phyloP scores from a whole-genome alignment of 2,888 invertebrate species.

The Thereva nobilitata region DNA sequence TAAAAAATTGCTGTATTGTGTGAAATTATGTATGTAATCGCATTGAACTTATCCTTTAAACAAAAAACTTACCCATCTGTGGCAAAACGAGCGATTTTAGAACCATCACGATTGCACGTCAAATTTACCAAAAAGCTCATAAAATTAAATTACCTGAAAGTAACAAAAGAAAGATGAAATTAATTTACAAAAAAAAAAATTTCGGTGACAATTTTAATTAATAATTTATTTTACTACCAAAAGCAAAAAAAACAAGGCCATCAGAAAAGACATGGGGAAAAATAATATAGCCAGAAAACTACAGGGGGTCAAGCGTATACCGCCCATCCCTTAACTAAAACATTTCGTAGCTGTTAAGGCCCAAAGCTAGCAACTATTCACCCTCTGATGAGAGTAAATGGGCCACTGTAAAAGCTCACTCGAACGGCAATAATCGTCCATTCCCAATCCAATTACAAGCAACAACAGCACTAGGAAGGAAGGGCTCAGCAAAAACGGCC shows the following conservation, averaged over 20 bases:
- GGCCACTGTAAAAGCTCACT: conserved; percentile 33
- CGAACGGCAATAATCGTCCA: conserved; percentile 34
- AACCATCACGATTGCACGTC: too few relatives aligned
- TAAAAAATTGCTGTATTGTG: too few relatives aligned
- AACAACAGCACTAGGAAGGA: conserved; percentile 25
- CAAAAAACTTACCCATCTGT: too few relatives aligned
- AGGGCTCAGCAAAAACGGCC: conserved; percentile 27
- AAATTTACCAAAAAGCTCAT: not conserved
- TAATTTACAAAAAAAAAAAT: conserved; percentile 27
- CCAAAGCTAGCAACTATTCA: conserved; percentile 22
- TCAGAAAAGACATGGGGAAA: too few relatives aligned
- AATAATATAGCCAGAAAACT: too few relatives aligned
- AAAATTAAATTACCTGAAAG: conserved; percentile 28
- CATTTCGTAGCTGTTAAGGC: too few relatives aligned
- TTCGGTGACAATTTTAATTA: conserved; percentile 26
- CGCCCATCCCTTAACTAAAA: too few relatives aligned
- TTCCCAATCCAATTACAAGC: conserved; percentile 35
- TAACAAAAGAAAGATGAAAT: conserved; percentile 19
- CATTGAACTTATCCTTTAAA: too few relatives aligned
- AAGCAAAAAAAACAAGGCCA: too few relatives aligned
- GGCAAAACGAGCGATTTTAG: too few relatives aligned
- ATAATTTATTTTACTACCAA: not conserved
- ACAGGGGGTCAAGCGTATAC: too few relatives aligned
- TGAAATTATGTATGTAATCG: too few relatives aligned
- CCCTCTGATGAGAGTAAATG: conserved; percentile 33